Evolutionary conservation across 2,113 vertebrate genomes (phyloP).

Genomic region (Menidia beryllina): DNA sequence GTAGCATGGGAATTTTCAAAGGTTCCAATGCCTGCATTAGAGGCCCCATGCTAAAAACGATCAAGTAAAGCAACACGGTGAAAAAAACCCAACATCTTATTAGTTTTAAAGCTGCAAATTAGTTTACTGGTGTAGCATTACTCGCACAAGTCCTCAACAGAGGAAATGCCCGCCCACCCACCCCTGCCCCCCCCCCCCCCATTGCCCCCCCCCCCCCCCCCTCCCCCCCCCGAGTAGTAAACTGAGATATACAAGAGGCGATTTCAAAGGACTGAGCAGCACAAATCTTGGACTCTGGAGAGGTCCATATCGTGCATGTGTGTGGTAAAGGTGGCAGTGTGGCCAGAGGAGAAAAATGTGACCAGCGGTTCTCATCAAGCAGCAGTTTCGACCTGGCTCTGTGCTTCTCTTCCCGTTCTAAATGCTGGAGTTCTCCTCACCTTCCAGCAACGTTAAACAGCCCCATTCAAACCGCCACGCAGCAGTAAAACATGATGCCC

Average conservation of each 20-base stretch:
- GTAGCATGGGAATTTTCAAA: slow-evolving; percentile 5
- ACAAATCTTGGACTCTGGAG: slow-evolving; percentile 57
- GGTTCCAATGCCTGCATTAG: background rate
- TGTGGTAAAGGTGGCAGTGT: slow-evolving; percentile 29
- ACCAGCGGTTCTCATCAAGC: slow-evolving; percentile 42
- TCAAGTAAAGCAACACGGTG: slow-evolving; percentile 45
- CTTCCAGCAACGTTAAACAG: slow-evolving; percentile 60
- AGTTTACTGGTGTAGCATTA: slow-evolving; percentile 70
- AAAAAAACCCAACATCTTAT: slow-evolving; percentile 30
- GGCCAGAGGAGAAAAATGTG: background rate
- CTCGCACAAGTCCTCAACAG: slow-evolving; percentile 48
- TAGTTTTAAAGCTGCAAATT: slow-evolving; percentile 69
- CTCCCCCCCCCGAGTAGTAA: slow-evolving; percentile 59
- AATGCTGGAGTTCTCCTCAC: slow-evolving; percentile 39
- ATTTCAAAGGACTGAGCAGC: slow-evolving; percentile 63
- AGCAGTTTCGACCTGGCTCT: slow-evolving; percentile 40
- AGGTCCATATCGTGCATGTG: slow-evolving; percentile 42
- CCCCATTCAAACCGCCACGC: slow-evolving; percentile 54
- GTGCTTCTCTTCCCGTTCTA: slow-evolving; percentile 27
- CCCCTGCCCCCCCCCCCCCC: slow-evolving; percentile 39
- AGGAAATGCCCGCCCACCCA: slow-evolving; percentile 68
- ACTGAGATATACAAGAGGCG: slow-evolving; percentile 65
- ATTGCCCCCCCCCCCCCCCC: slow-evolving; percentile 37
- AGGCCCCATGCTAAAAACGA: slow-evolving; percentile 31
- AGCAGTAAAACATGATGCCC: slow-evolving; percentile 69